Base-by-base conservation (phyloP, 2,797 vertebrate species). In the Thaleichthys pacificus region DNA sequence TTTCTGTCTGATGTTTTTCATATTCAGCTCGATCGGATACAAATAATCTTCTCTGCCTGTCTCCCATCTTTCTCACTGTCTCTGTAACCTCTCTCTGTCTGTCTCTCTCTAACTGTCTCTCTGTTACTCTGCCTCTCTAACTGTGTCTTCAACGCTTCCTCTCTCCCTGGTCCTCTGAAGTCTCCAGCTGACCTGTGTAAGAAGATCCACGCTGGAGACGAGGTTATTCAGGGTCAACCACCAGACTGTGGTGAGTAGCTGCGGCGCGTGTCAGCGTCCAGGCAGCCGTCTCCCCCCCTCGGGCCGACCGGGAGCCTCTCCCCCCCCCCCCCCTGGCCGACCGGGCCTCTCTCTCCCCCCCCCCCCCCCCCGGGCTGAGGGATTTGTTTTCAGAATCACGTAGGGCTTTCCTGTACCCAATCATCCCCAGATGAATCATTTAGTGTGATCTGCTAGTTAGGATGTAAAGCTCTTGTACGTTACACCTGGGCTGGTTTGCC, bases 201-300 rank as follows among this genome's bases (percentile, higher is more conserved):
- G 89, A 94, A 94, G 89, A 94, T 94, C 83, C 93, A 94, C 3
- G 92, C 93, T 4, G 93, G 93, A 51, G 93, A 94, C 3, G 93
- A 94, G 81, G 93, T 94, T 73, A 93, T 94, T 75, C 93, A 94
- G 24, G 24, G 93, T 94, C 87, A 94, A 94, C 86, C 91, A 93
- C 77, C 93, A 94, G 85, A 94, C 93, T 72, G 93, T 94, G 92
- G 93, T 93, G 87, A 91, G 51, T 19, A 7, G 38, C 35, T n/a
- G 5, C 7, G 8, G 7, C 35, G 1, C 35, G 30, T 32, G 30
- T 2, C 35, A 8, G 35, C 32, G 32, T 35, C 6, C 32, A 35
- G 32, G 32, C 32, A 35, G 5, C 32, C 32, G 32, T 35, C 32
- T 35, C 5, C 7, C 24, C 26, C 8, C 38, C 9, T 9, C 9